Evolutionary conservation across 2,113 vertebrate species (phyloP), one percentile per base, ranked within the genome.

Genomic region (Hyaena hyaena): DNA sequence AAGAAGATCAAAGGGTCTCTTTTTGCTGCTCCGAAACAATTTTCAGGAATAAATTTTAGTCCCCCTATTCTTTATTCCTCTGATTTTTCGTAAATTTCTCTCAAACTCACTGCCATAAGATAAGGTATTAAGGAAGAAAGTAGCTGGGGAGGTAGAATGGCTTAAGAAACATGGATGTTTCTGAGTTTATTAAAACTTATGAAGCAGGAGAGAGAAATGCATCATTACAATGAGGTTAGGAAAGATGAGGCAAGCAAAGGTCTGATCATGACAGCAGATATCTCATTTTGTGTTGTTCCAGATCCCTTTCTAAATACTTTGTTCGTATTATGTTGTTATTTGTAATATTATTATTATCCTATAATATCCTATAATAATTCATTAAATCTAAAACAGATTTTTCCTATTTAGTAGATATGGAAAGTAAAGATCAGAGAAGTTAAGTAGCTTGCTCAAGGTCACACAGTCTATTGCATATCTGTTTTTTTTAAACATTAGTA

Each of bases 341-440:
- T 68, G 63, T 77, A 48, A 48, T 77, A 77, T 3, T 55, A 55
- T 61, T 61, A 61, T 61, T 61, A 61, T 61, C 58, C 58, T 61
- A 61, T 58, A 21, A 58, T 23, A 58, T 23, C 58, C 58, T 58
- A 82, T 45, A 79, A 48, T 10, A 84, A 79, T 4, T 39, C 63
- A 76, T 55, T 61, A n/a, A 74, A 21, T 77, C 86, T 65, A 8
- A 66, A 66, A 53, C n/a, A n/a, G 21, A 53, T 31, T 77, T 79
- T 76, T 43, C 23, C 26, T 82, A 35, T 53, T 66, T 69, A 53
- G 14, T 79, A 19, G 7, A 50, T 61, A 9, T 86, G 35, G 74
- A 97, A 95, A 83, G 12, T 68, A 69, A 86, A 91, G 23, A 23
- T 87, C 9, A 53, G 48, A 95, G n/a, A 82, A 61, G 21, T 61